Evolutionary conservation across 2,113 vertebrate species (phyloP).

Genomic region (Sapajus apella): DNA sequence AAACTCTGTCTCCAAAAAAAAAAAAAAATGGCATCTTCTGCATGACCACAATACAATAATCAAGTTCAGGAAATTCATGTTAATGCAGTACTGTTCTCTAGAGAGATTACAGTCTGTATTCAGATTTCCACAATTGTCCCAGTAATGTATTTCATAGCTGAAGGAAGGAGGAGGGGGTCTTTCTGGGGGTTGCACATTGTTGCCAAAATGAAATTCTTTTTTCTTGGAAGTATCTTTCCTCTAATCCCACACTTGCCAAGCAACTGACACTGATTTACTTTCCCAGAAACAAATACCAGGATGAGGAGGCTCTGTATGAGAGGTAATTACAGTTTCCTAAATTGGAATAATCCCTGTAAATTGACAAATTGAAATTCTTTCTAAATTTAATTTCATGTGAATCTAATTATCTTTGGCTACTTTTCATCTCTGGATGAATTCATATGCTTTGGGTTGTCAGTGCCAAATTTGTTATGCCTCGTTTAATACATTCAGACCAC

Average conservation of each 20-base stretch:
- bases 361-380: slow-evolving; percentile 14
- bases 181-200: not conserved
- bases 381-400: not conserved
- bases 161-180: not conserved
- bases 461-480: not conserved
- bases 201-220: not conserved
- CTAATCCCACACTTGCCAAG: not conserved
- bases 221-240: not conserved
- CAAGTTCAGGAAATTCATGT: not conserved
- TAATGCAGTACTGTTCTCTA: not conserved
- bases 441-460: not conserved
- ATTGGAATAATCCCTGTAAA: not conserved
- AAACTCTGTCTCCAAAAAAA: too few species aligned
- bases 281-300: not conserved
- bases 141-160: not conserved
- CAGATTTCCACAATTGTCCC: not conserved
- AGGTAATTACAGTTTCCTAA: not conserved
- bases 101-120: not conserved
- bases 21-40: not conserved
- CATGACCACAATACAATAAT: not conserved
- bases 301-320: not conserved
- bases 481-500: not conserved
- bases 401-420: not conserved
- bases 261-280: not conserved
- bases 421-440: not conserved